Base-by-base conservation (phyloP, 2,797 vertebrate species). In the Lagorchestes hirsutus region DNA sequence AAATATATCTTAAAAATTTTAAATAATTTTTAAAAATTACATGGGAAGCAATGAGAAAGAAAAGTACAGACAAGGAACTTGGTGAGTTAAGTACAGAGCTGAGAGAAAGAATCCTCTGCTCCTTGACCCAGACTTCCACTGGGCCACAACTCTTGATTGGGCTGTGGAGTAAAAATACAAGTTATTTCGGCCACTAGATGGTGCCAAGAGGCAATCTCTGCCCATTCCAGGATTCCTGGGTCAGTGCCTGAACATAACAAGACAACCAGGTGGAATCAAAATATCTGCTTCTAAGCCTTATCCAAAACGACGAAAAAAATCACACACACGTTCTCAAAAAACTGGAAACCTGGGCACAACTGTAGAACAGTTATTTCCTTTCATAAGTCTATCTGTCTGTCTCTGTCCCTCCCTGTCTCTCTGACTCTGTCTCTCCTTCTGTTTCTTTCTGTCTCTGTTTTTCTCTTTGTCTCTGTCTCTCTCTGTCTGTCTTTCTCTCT, bases 141-240 rank as follows among this genome's bases (percentile, higher is more conserved):
- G 18, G 6, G 58, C 11, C 58, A 62, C 67, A 9, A 18, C 34
- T 34, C 59, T n/a, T n/a, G 13, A 16, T 67, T 28, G 50, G 27
- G 28, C 50, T 11, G 55, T 91, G 55, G 22, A 92, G 87, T 91
- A 94, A 96, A 90, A 40, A 94, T 90, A 62, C 55, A 55, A 95
- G 55, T 87, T 56, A 94, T 27, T 0, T 6, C 74, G 13, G 91
- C 94, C 98, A 94, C 90, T 96, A 97, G 98, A 96, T 95, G 98
- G 98, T 96, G 94, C 94, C 96, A 31, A 93, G 95, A 98, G 95
- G 55, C 92, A 96, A 96, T 34, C 18, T 91, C 92, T n/a, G 0
- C 27, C 9, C 14, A 46, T 40, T 92, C 91, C 28, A 12, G 54
- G 27, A 1, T 40, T 8, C n/a, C 40, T 5, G 4, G 52, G 11